Evolutionary conservation across 2,797 vertebrate species (phyloP).

Genomic region (Platalea minor): DNA sequence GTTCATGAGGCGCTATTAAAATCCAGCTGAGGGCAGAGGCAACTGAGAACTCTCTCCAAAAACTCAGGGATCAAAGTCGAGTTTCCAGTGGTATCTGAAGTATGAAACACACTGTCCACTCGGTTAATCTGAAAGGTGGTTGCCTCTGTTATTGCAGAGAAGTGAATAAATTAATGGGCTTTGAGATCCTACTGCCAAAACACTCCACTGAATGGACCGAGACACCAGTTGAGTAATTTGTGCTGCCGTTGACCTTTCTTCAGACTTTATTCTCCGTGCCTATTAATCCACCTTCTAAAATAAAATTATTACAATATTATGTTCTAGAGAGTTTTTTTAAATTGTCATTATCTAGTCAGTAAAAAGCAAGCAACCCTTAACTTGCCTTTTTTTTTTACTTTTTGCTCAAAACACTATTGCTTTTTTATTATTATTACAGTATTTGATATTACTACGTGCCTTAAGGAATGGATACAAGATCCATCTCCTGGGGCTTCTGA

Average conservation of each 20-base stretch:
- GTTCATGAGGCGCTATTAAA: constrained; percentile 22
- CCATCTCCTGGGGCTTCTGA: constrained; percentile 44
- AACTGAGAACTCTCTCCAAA: background rate
- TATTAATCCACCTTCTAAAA: constrained; percentile 8
- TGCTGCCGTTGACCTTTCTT: background rate
- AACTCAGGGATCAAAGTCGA: background rate
- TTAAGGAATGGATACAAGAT: constrained; percentile 51
- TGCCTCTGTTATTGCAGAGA: background rate
- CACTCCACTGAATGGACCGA: background rate
- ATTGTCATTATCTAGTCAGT: background rate
- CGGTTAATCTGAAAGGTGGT: background rate
- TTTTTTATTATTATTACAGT: constrained; percentile 26
- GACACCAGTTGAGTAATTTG: background rate
- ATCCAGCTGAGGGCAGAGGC: background rate
- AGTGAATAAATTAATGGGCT: constrained; percentile 4
- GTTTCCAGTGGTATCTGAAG: background rate
- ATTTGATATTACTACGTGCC: constrained; percentile 23
- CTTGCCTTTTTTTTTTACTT: background rate
- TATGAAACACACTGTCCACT: background rate
- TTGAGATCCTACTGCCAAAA: background rate
- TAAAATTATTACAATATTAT: background rate
- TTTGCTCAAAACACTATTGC: background rate
- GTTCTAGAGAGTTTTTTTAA: background rate
- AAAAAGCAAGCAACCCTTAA: background rate
- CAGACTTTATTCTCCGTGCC: background rate